Conservation (phyloP, 1,140 invertebrate genomes). For the Bombus breviceps region DNA sequence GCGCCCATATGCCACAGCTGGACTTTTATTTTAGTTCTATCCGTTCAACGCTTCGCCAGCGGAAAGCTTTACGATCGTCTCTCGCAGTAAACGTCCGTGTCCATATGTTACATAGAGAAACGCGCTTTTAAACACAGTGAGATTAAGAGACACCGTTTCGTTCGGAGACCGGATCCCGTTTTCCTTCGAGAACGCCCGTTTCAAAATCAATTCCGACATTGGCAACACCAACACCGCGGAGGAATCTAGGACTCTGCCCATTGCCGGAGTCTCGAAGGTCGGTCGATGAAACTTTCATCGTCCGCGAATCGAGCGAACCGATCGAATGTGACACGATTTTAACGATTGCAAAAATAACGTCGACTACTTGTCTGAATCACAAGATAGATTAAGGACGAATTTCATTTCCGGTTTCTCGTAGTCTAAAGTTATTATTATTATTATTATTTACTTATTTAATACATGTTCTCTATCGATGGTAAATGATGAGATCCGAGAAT, state of each 20-base stretch:
- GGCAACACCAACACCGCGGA: constrained; percentile 32
- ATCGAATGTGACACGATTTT: not conserved
- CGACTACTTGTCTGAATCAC: not conserved
- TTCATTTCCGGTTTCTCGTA: not conserved
- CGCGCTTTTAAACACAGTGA: not conserved
- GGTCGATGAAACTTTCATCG: constrained; percentile 24
- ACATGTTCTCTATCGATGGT: not conserved
- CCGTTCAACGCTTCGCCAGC: not conserved
- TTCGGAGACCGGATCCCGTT: not conserved
- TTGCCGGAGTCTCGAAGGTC: constrained; percentile 47
- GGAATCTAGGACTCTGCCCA: constrained; percentile 53
- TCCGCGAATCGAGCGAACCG: not conserved
- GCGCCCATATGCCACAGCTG: constrained; percentile 21
- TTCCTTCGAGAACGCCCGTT: not conserved
- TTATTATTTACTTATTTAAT: not conserved
- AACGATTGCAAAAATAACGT: not conserved
- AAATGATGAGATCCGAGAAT: not conserved
- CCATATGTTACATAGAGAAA: not conserved
- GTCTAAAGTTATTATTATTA: not conserved
- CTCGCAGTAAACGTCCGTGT: not conserved
- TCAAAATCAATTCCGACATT: constrained; percentile 42
- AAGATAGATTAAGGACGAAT: not conserved
- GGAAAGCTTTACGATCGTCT: constrained; percentile 36
- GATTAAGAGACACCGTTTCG: not conserved
- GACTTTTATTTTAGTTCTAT: constrained; percentile 35